A percentile compares a stretch with the other conserved stretches of the same genome.
These are phyloP conservation scores for Drosophila emarginata DNA, from an alignment of 2,888 invertebrate genomes.

Conservation along the genomic window DNA sequence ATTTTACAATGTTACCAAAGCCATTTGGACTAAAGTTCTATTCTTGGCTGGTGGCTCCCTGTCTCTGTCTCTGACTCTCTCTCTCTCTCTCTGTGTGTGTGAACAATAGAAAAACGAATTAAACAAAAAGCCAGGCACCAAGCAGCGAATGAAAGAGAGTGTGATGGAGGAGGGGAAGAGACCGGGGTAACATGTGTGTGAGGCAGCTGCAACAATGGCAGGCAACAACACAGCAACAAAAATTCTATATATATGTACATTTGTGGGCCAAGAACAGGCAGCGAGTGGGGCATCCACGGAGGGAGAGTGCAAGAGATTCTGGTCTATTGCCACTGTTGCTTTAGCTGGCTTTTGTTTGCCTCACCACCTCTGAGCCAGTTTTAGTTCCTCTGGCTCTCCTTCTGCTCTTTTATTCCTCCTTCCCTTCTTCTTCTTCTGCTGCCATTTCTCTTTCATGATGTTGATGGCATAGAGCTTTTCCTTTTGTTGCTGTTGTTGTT, in stretches of 20 bases:
- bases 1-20: constrained; percentile 70
- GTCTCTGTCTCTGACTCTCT: background rate
- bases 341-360: constrained; percentile 69
- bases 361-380: constrained; percentile 11
- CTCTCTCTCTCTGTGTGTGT: constrained; percentile 22
- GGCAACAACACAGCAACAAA: constrained; percentile 50
- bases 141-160: constrained; percentile 9
- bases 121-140: constrained; percentile 70
- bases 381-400: background rate
- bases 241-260: constrained; percentile 31
- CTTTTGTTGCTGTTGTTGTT: constrained; percentile 40
- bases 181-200: constrained; percentile 26
- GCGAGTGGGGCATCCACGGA: constrained; percentile 4
- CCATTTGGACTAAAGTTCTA: constrained; percentile 71
- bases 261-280: constrained; percentile 9
- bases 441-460: constrained; percentile 5
- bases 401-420: background rate
- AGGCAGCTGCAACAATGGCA: constrained; percentile 67
- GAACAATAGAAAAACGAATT: constrained; percentile 77
- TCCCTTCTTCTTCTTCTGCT: background rate
- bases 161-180: constrained; percentile 2
- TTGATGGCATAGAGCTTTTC: constrained; percentile 13
- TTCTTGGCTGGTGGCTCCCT: background rate
- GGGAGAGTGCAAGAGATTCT: constrained; percentile 6
- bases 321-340: constrained; percentile 52